A percentile compares a stretch with the other conserved stretches of the same genome.
Conservation (phyloP, 2,113 vertebrate genomes). For the Numida meleagris region DNA sequence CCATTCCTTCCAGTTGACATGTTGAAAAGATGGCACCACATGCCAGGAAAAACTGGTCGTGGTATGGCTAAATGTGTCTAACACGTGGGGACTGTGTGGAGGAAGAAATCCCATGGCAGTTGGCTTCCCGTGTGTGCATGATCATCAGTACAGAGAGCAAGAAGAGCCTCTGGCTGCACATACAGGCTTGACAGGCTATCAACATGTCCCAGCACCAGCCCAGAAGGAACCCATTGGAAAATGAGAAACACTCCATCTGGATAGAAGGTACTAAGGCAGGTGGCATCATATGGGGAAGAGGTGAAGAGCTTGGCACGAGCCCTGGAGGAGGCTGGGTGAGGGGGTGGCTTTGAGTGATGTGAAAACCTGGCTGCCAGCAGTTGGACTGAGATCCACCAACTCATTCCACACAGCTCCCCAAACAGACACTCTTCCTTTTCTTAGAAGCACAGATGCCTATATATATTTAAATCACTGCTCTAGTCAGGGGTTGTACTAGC, state of each 20-base stretch:
- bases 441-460: constrained; percentile 68
- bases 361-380: constrained; percentile 58
- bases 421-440: constrained; percentile 65
- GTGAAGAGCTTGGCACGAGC: neutral
- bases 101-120: neutral
- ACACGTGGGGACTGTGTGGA: neutral
- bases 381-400: constrained; percentile 60
- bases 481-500: constrained; percentile 56
- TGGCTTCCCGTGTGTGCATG: neutral
- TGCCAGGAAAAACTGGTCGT: constrained; percentile 10
- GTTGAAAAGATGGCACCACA: neutral
- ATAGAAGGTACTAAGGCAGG: constrained; percentile 30
- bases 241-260: neutral
- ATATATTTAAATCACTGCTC: constrained; percentile 52
- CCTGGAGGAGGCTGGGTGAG: neutral
- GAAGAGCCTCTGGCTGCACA: neutral
- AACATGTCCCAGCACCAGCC: neutral
- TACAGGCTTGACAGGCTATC: neutral
- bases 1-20: neutral
- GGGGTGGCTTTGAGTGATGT: constrained; percentile 27
- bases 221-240: neutral
- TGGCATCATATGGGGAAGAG: neutral
- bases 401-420: constrained; percentile 60
- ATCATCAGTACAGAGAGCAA: neutral
- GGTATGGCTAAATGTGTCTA: neutral